These are phyloP conservation scores for Axinella damicornis DNA, from an alignment of 37 sponge, comb jelly and placozoan species.

Conservation along the genomic window DNA sequence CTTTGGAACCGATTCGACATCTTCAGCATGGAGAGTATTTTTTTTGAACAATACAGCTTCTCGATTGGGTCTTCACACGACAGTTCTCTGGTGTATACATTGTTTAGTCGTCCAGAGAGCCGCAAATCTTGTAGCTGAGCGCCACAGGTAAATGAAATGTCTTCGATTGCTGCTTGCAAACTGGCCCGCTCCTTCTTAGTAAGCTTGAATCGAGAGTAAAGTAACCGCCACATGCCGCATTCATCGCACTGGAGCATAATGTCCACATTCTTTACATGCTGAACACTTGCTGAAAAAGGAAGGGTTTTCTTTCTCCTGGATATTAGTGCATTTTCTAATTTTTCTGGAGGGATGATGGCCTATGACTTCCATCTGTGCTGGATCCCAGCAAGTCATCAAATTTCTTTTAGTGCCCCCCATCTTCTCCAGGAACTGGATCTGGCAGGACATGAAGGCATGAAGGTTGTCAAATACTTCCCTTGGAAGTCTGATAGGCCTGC, in stretches of 20 bases:
- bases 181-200: slow-evolving; percentile 15
- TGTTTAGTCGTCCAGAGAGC: slow-evolving; percentile 23
- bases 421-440: slow-evolving; percentile 34
- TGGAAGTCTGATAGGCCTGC: slow-evolving; percentile 31
- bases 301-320: slow-evolving; percentile 14
- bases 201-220: slow-evolving; percentile 14
- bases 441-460: not conserved
- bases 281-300: slow-evolving; percentile 37
- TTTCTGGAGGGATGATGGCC: not conserved
- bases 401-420: slow-evolving; percentile 25
- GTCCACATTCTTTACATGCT: slow-evolving; percentile 38
- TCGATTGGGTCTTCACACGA: slow-evolving; percentile 31
- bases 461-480: slow-evolving; percentile 1
- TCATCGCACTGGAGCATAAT: slow-evolving; percentile 33
- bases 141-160: slow-evolving; percentile 8
- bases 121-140: slow-evolving; percentile 14
- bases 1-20: not conserved
- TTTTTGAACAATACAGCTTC: slow-evolving; percentile 18
- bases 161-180: not conserved
- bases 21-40: slow-evolving; percentile 19
- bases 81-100: slow-evolving; percentile 12
- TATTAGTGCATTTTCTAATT: no score
- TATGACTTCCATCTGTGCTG: not conserved
- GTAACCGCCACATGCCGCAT: slow-evolving; percentile 32
- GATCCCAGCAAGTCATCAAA: slow-evolving; percentile 21